phyloP scores from a whole-genome alignment of 1,140 invertebrate genomes.

The Aphaenogaster floridana region DNA sequence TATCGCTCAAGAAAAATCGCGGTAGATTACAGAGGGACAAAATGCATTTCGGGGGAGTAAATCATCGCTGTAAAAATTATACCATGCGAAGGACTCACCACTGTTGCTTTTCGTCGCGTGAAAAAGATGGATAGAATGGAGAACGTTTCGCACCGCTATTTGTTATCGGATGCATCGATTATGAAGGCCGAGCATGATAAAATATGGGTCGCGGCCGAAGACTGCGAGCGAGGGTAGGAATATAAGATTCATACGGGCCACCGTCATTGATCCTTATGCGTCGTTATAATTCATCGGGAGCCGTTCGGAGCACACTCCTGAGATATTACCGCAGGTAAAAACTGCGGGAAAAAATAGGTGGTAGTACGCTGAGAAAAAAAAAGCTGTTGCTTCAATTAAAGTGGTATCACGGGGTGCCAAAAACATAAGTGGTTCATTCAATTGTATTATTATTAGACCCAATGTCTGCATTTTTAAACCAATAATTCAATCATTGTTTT shows the following conservation, averaged over 20 bases:
- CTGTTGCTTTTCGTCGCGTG: neutral
- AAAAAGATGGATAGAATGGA: neutral
- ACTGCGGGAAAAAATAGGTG: neutral
- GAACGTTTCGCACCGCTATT: conserved; percentile 20
- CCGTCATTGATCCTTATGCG: conserved; percentile 44
- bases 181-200: conserved; percentile 33
- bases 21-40: neutral
- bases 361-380: no score
- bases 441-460: no score
- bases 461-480: no score
- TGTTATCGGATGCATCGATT: conserved; percentile 40
- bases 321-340: conserved; percentile 34
- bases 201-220: conserved; percentile 40
- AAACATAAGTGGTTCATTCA: no score
- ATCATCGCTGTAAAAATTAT: neutral
- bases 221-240: conserved; percentile 34
- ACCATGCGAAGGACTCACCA: neutral
- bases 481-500: no score
- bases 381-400: no score
- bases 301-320: neutral
- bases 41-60: neutral
- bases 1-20: neutral
- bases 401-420: no score
- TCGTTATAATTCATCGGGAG: conserved; percentile 49
- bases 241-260: conserved; percentile 54